Base-by-base conservation (phyloP, 2,797 vertebrate species). In the Macropus fuliginosus region DNA sequence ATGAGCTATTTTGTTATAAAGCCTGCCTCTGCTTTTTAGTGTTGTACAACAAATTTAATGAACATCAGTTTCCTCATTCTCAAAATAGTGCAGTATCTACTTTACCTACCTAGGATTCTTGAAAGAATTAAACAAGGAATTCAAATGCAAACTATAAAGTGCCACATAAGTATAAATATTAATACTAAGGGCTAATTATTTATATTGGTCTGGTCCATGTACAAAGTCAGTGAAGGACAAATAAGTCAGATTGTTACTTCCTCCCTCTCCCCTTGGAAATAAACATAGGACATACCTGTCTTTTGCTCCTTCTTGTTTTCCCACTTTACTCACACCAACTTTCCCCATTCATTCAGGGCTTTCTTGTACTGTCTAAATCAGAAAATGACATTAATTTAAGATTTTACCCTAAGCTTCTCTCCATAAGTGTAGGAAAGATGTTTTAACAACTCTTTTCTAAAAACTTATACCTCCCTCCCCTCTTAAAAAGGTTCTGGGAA, bases 361-460 rank as follows among this genome's bases (percentile, higher is more conserved):
- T 18, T 91, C 27, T 62, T 34, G 28, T 46, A 92, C 55, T 94
- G 96, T 94, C 90, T 54, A 95, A 93, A 34, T 2, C 29, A 93
- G 87, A 95, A 66, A 10, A 57, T 24, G 96, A 94, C 92, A 93
- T 13, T 62, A 91, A n/a, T 66, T 74, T 74, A 40, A 74, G 18
- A 74, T 40, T 40, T 74, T 14, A 91, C 40, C 91, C 93, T 62
- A 46, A 0, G 28, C 66, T 92, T 91, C 92, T 95, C 50, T 40
- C 54, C 46, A 55, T 11, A 3, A 46, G 16, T 94, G 29, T 74
- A 12, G 74, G n/a, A 90, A 90, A 40, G 40, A 27, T 57, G 3
- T 93, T 27, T 46, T 91, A 13, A 74, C 92, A 34, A 94, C 55
- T 94, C 66, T 6, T 93, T 95, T 91, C 29, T 55, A 0, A 54